Evolutionary conservation across 2,797 vertebrate species (phyloP).

Genomic region (Gallinago solitaria): DNA sequence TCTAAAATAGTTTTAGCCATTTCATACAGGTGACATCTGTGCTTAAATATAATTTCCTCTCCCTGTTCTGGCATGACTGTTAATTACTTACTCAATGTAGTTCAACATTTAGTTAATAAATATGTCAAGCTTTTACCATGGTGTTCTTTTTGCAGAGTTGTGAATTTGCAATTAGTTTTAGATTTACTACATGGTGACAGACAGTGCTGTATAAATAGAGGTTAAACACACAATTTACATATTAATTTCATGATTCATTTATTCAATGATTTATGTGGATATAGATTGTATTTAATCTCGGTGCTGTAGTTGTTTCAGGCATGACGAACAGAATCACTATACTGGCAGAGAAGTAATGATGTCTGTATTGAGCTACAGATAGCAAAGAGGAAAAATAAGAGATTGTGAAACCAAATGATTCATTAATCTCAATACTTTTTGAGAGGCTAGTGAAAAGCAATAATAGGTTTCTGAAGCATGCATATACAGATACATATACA

Average conservation of each 20-base stretch:
- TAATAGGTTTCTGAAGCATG: constrained; percentile 29
- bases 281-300: constrained; percentile 89
- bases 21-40: constrained; percentile 83
- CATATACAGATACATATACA: not conserved
- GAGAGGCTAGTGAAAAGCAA: constrained; percentile 38
- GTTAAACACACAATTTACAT: constrained; percentile 95
- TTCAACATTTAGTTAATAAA: constrained; percentile 91
- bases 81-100: constrained; percentile 89
- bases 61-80: constrained; percentile 79
- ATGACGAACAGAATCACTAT: constrained; percentile 80
- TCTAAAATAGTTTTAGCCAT: constrained; percentile 77
- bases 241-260: constrained; percentile 97
- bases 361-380: constrained; percentile 69
- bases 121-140: constrained; percentile 88
- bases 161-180: constrained; percentile 92
- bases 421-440: constrained; percentile 60
- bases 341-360: constrained; percentile 71
- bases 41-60: constrained; percentile 81
- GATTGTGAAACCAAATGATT: constrained; percentile 52
- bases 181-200: constrained; percentile 90
- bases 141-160: constrained; percentile 82
- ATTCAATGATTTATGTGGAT: constrained; percentile 91
- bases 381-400: constrained; percentile 36
- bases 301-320: constrained; percentile 81
- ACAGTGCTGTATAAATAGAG: constrained; percentile 91